These are phyloP conservation scores for Petroica traversi DNA, from an alignment of 2,113 vertebrate species.

Conservation along the genomic window DNA sequence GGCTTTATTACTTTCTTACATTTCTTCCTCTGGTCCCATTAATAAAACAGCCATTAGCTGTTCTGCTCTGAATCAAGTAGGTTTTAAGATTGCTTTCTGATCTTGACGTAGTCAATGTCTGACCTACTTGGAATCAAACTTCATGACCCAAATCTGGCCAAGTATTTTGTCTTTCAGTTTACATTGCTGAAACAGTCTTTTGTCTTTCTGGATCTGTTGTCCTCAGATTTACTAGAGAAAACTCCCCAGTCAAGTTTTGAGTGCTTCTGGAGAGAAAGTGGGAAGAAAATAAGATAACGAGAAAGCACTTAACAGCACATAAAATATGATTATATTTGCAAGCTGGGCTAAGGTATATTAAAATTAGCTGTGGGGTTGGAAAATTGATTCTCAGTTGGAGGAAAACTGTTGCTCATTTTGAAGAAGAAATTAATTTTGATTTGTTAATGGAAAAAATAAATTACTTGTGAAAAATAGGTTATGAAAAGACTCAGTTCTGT, in stretches of 20 bases:
- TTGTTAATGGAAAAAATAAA: not conserved
- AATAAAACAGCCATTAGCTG: not conserved
- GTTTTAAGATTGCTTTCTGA: not conserved
- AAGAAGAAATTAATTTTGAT: conserved; percentile 1
- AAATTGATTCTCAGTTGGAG: not conserved
- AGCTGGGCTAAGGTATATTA: not conserved
- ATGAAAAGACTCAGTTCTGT: not conserved
- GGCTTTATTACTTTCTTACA: not conserved
- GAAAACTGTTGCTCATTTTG: not conserved
- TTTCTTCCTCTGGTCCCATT: not conserved
- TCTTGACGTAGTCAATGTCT: not conserved
- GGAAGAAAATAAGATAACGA: not conserved
- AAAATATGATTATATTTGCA: not conserved
- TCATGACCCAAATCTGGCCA: not conserved
- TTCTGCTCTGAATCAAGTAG: not conserved
- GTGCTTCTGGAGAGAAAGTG: not conserved
- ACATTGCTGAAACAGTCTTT: not conserved
- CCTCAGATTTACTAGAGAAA: not conserved
- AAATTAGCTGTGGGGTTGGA: not conserved
- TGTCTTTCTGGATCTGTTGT: not conserved
- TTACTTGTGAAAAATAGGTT: not conserved
- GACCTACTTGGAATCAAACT: not conserved
- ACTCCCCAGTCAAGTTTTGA: not conserved
- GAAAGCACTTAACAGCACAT: not conserved
- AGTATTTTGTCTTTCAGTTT: not conserved